These are phyloP conservation scores for Nasonia giraulti DNA, from an alignment of 1,140 invertebrate genomes.

Conservation along the genomic window DNA sequence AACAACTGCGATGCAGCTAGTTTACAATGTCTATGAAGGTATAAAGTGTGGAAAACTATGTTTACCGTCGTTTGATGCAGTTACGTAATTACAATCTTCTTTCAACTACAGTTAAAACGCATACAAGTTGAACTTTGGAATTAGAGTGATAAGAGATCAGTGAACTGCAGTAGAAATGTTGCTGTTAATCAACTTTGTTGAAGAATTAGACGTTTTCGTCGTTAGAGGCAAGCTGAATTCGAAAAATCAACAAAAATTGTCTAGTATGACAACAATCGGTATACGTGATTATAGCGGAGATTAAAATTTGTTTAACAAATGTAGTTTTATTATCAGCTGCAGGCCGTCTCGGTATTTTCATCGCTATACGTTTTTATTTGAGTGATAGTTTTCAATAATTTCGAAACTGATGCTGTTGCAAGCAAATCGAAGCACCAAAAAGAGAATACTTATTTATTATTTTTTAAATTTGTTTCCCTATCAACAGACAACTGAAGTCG, in stretches of 20 bases:
- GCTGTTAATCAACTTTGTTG: neutral
- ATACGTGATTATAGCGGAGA: neutral
- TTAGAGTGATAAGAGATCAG: neutral
- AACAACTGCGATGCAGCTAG: too few species aligned
- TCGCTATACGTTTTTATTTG: neutral
- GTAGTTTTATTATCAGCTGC: neutral
- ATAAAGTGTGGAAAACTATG: neutral
- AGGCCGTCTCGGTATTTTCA: neutral
- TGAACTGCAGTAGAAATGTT: neutral
- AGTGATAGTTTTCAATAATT: neutral
- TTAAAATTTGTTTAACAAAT: slow-evolving; percentile 9
- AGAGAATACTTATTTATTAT: too few species aligned
- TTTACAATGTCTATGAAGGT: neutral
- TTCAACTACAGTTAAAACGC: neutral
- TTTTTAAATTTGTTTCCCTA: too few species aligned
- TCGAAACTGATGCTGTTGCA: too few species aligned
- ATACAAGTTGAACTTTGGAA: slow-evolving; percentile 30
- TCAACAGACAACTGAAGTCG: too few species aligned
- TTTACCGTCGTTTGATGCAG: neutral
- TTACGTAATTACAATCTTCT: neutral
- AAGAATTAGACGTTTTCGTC: too few species aligned
- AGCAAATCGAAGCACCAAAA: too few species aligned
- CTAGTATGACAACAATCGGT: neutral
- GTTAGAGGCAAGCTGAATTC: too few species aligned
- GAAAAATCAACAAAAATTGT: too few species aligned